Evolutionary conservation across 2,888 invertebrate genomes (phyloP).

Genomic region (Drosophila leonis): DNA sequence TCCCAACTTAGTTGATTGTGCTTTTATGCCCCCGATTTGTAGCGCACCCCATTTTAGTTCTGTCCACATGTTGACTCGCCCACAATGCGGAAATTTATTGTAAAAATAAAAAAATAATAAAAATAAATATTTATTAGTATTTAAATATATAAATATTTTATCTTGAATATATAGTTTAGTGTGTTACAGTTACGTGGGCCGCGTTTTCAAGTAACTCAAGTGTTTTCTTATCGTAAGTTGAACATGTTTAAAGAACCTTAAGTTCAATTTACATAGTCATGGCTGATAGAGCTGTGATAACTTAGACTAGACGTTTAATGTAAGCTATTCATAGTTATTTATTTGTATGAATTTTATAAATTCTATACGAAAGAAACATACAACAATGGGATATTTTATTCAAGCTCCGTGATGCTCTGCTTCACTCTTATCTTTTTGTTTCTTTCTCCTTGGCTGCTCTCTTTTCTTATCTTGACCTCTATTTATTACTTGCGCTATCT

Average conservation of each 20-base stretch:
- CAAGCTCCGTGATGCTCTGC: too few species aligned
- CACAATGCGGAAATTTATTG: background rate
- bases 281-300: background rate
- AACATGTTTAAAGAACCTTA: background rate
- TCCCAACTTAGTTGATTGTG: background rate
- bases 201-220: background rate
- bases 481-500: background rate
- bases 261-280: background rate
- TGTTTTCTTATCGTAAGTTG: background rate
- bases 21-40: conserved; percentile 31
- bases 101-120: background rate
- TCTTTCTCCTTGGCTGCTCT: background rate
- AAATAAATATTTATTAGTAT: background rate
- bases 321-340: background rate
- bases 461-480: background rate
- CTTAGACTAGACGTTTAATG: background rate
- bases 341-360: background rate
- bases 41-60: conserved; percentile 27
- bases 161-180: background rate
- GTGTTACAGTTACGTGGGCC: background rate
- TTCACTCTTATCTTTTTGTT: background rate
- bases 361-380: background rate
- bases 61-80: conserved; percentile 6
- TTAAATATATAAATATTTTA: background rate
- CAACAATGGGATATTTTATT: background rate